Conservation (phyloP, 2,113 vertebrate genomes). For the Halichoerus grypus region DNA sequence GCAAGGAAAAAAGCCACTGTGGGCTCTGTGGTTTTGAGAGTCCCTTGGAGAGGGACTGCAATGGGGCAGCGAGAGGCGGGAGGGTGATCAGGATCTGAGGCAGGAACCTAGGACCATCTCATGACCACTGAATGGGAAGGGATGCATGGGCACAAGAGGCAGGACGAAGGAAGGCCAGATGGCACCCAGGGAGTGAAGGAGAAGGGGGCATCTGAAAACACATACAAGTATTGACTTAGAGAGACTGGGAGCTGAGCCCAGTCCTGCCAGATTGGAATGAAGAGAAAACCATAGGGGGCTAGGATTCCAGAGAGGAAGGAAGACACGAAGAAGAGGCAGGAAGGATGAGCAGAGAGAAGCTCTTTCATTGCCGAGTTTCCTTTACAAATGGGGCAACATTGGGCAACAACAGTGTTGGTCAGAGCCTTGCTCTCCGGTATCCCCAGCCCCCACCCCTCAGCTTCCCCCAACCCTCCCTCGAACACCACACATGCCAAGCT, state of each 20-base stretch:
- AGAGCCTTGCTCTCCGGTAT: not conserved
- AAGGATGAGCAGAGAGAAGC: not conserved
- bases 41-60: not conserved
- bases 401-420: not conserved
- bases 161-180: not conserved
- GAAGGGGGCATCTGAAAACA: not conserved
- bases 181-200: not conserved
- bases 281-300: not conserved
- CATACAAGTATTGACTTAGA: too few relatives aligned
- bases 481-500: not conserved
- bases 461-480: not conserved
- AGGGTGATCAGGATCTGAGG: not conserved
- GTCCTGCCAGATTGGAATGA: not conserved
- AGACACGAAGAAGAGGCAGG: not conserved
- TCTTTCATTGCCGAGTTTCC: constrained; percentile 57
- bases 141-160: too few relatives aligned
- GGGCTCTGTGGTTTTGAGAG: not conserved
- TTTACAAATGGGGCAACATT: constrained; percentile 28
- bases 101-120: not conserved
- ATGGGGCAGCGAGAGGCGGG: fast-evolving
- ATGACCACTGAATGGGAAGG: not conserved
- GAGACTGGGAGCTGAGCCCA: too few relatives aligned
- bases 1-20: too few relatives aligned
- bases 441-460: not conserved
- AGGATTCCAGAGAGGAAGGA: not conserved